These are phyloP conservation scores for Aphelenchoides besseyi DNA, from an alignment of 1,140 invertebrate species.

Conservation along the genomic window DNA sequence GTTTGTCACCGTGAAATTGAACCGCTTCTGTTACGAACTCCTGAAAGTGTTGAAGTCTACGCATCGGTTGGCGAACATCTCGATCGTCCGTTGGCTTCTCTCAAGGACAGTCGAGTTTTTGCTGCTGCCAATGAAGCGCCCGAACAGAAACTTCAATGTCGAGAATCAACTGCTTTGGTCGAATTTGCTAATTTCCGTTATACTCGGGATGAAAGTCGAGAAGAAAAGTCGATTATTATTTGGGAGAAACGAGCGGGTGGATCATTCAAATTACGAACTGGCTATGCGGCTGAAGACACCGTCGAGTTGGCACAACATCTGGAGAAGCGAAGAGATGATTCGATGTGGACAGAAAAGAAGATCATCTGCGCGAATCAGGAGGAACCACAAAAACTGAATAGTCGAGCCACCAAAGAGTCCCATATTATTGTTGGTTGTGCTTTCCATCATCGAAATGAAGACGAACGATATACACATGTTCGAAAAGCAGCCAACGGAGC, in stretches of 20 bases:
- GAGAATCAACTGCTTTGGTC: constrained; percentile 2
- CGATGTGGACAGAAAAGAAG: background rate
- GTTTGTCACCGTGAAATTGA: constrained; percentile 16
- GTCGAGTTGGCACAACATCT: background rate
- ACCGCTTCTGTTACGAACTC: constrained; percentile 13
- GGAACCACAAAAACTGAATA: background rate
- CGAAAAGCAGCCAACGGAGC: constrained; percentile 22
- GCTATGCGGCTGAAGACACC: constrained; percentile 22
- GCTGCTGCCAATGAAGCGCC: constrained; percentile 5
- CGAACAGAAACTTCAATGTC: background rate
- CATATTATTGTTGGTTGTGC: constrained; percentile 22
- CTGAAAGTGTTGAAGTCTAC: background rate
- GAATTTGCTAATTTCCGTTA: constrained; percentile 27
- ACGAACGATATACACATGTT: background rate
- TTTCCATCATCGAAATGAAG: constrained; percentile 17
- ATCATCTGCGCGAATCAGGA: constrained; percentile 11
- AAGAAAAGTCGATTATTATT: constrained; percentile 17
- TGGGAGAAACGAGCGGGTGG: constrained; percentile 22
- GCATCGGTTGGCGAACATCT: background rate
- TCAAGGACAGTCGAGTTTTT: constrained; percentile 8
- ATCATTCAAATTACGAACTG: constrained; percentile 12
- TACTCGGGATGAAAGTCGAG: constrained; percentile 9
- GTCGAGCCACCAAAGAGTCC: background rate
- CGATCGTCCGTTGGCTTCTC: background rate
- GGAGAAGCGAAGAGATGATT: background rate